Evolutionary conservation across 2,113 vertebrate species (phyloP), one percentile per base, ranked within the genome.

Genomic region (Pseudorectes ferrugineus): DNA sequence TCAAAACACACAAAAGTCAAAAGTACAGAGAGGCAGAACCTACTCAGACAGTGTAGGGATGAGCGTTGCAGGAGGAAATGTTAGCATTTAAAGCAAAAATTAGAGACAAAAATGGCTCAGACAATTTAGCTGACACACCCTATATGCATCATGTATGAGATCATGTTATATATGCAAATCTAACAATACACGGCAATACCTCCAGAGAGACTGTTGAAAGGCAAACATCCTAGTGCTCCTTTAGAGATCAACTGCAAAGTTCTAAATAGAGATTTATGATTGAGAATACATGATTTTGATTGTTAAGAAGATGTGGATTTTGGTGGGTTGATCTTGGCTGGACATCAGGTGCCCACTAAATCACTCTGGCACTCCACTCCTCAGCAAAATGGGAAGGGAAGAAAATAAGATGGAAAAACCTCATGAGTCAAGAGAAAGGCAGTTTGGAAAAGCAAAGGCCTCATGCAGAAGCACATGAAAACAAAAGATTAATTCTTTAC

Each of bases 311-410:
- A n/a, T 36, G 15, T 65, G 25, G 12, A 42, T 68, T 67, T 42
- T 58, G 6, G 12, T n/a, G 20, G 3, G 8, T 52, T 51, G 12
- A 38, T 35, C 31, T 67, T 52, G 36, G 14, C 14, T 68, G 26
- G 48, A 68, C 2, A 6, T 4, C 12, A 17, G 23, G 10, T 52
- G 10, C 7, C 13, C 55, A n/a, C 9, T 25, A 68, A 58, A 40
- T 5, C 4, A 1, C 14, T 38, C 14, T 1, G 1, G 15, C 9
- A 31, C 12, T 58, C 31, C 14, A 5, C 6, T 68, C 4, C 23
- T n/a, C 0, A 0, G 19, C 12, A 83, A 36, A 59, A 52, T 4
- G 17, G 4, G 12, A 23, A 29, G 28, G 10, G 33, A 12, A 62
- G 43, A 73, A 83, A 63, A 57, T 22, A 68, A 36, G 29, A 46